Base-by-base conservation (phyloP, 2,888 invertebrate genomes). In the Flexamia atlantica region DNA sequence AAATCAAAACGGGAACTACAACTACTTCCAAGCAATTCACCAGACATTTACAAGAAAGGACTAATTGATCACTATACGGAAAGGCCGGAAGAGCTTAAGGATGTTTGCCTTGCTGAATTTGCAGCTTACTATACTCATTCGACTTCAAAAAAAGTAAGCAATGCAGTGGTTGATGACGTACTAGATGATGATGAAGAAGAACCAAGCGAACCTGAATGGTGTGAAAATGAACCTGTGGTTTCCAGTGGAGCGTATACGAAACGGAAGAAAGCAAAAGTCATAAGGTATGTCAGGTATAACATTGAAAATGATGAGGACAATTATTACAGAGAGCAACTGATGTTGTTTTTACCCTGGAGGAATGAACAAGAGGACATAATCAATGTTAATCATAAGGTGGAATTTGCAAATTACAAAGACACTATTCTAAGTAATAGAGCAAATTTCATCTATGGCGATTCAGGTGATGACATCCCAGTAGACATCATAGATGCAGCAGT, bases 81-180 rank as follows among this genome's bases (percentile, higher is more conserved):
- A 9, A 81, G 89, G 57, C 88, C 88, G 25, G 70, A 84, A n/a
- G 28, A 74, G 7, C 82, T 89, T n/a, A 87, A 89, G 72, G 82
- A 87, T 25, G 81, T 87, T n/a, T 88, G 88, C 85, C 86, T 89
- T 12, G 89, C 89, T 0, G 87, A 88, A 30, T 88, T 88, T 87
- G 88, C 87, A 3, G 84, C 87, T 0, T 46, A 32, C 17, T 88
- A 86, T 70, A 84, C 14, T 30, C 57, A 1, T 20, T 68, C 68
- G 3, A 60, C 20, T 5, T 53, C 20, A 20, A 53, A 53, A 53
- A 23, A 53, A 2, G 20, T 23, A 53, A 57, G 1, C 23, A 20
- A 57, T 50, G 17, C 50, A 3, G 36, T 3, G 2, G n/a, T 10
- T 10, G n/a, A 12, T 57, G 57, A 57, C 5, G 57, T 23, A 57